These are phyloP conservation scores for Thymelicus lineola DNA, from an alignment of 2,888 invertebrate genomes.

Conservation along the genomic window DNA sequence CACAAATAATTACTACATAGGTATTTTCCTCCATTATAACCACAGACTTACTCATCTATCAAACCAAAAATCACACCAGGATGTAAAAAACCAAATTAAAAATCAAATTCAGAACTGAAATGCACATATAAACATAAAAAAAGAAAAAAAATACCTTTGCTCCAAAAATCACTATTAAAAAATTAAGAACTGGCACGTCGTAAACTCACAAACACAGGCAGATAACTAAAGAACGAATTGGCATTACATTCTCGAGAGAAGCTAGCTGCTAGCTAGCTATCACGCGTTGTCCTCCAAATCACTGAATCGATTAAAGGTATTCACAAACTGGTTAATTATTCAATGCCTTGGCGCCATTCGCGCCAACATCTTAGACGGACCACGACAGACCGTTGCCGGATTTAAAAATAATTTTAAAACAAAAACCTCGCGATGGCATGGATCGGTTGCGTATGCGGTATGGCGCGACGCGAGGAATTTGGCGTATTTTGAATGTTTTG, in stretches of 20 bases:
- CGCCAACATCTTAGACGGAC: conserved; percentile 64
- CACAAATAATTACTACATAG: conserved; percentile 19
- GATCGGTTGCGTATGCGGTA: conserved; percentile 53
- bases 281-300: conserved; percentile 56
- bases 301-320: conserved; percentile 61
- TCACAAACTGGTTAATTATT: conserved; percentile 56
- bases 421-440: conserved; percentile 57
- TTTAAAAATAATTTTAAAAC: conserved; percentile 69
- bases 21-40: conserved; percentile 20
- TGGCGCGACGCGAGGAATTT: conserved; percentile 61
- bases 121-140: conserved; percentile 16
- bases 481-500: conserved; percentile 48
- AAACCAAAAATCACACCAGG: conserved; percentile 25
- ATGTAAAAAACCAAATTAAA: conserved; percentile 14
- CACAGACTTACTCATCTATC: conserved; percentile 15
- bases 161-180: conserved; percentile 40
- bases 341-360: conserved; percentile 58
- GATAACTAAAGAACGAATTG: conserved; percentile 62
- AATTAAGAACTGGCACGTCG: conserved; percentile 60
- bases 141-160: conserved; percentile 15
- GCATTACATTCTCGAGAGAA: conserved; percentile 48
- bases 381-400: conserved; percentile 78
- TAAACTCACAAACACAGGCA: conserved; percentile 68
- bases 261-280: conserved; percentile 44
- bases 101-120: conserved; percentile 3